Conservation (phyloP, 2,888 invertebrate species). For the Eupithecia tripunctaria region DNA sequence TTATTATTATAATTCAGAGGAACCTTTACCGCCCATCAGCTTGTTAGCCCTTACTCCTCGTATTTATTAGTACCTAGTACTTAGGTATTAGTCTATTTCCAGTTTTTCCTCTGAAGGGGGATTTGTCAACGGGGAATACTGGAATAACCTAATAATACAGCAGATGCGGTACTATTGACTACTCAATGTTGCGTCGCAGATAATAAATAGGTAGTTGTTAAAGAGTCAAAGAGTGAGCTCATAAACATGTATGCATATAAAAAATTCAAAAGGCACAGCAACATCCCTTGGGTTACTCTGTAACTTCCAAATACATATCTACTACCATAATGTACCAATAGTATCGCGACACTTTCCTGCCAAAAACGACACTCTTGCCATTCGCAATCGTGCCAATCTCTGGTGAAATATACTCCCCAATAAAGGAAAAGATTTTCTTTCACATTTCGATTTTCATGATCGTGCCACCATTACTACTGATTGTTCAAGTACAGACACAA, state of each 20-base stretch:
- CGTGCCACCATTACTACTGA: constrained; percentile 18
- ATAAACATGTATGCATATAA: not conserved
- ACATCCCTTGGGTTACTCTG: not conserved
- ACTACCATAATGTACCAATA: not conserved
- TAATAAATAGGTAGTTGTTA: no score
- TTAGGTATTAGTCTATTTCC: no score
- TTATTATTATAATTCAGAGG: no score
- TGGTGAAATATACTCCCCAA: constrained; percentile 1
- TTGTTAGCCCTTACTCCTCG: no score
- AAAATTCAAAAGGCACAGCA: not conserved
- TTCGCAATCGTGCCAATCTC: constrained; percentile 8
- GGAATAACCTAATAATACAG: no score
- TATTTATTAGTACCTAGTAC: no score
- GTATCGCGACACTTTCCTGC: constrained; percentile 11
- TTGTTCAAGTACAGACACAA: constrained; percentile 11
- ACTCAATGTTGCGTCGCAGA: no score
- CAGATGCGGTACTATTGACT: no score
- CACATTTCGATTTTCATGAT: constrained; percentile 13
- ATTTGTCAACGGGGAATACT: no score
- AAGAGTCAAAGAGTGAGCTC: no score
- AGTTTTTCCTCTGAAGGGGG: no score
- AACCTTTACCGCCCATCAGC: no score
- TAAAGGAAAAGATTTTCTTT: constrained; percentile 19
- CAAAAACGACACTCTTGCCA: constrained; percentile 11
- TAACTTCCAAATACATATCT: not conserved